Evolutionary conservation across 2,888 invertebrate species (phyloP), one percentile per base, ranked within the genome.

Genomic region (Julus scanicus): DNA sequence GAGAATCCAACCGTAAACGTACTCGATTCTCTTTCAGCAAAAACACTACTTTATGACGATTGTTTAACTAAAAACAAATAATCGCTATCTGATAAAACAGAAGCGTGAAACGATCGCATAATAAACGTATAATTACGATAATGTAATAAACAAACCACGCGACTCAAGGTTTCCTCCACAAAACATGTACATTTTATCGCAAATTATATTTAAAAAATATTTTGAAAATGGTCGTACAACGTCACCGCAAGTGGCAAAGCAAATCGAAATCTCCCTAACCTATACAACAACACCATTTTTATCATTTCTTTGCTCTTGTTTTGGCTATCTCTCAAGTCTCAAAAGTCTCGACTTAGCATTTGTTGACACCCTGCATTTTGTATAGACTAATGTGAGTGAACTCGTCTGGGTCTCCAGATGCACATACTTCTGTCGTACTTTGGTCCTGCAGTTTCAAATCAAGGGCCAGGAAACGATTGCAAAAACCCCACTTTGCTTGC

Each of bases 51-150:
- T n/a, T 63, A 17, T n/a, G 17, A 57, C 63, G n/a, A 63, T 20
- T n/a, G 17, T 63, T 63, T 20, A 71, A 20, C 20, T 20, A 29
- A 20, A 71, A 71, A 71, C 29, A 53, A 71, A 71, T 29, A 20
- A 71, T 71, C 71, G 71, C 29, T 29, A 71, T 71, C 71, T 71
- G 71, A 29, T 71, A 71, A 29, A 71, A 71, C 71, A 71, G 71
- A 71, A 5, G 71, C 71, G 71, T 29, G 71, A 71, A 71, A 20
- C 20, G 71, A 71, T 71, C 20, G 71, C 71, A 71, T 71, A 71
- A 71, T 71, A 71, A 71, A 20, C 9, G 71, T 29, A 20, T 71
- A 71, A 71, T 71, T 71, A 71, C 71, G 29, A 20, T 71, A 71
- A 71, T 71, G 20, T 71, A 71, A 71, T 71, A 71, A 71, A 71